phyloP scores from a whole-genome alignment of 2,113 vertebrate genomes.

The Hyaena hyaena region DNA sequence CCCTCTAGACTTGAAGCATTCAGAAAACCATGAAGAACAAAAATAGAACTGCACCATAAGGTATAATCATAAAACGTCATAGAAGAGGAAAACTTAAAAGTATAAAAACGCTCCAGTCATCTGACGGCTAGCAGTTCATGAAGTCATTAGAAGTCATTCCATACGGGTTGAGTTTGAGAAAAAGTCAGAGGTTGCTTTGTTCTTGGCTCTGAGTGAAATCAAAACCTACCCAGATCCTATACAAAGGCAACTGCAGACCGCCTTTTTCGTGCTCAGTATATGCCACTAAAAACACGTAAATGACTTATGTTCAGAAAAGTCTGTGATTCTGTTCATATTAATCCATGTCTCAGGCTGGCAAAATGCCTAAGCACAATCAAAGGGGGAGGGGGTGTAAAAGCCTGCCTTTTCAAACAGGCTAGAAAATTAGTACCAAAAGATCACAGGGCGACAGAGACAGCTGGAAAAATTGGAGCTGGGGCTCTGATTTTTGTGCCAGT shows the following conservation, averaged over 20 bases:
- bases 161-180: slow-evolving; percentile 76
- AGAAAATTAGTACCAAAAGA: slow-evolving; percentile 86
- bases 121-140: slow-evolving; percentile 76
- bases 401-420: slow-evolving; percentile 80
- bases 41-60: slow-evolving; percentile 79
- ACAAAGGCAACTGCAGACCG: slow-evolving; percentile 56
- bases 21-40: slow-evolving; percentile 76
- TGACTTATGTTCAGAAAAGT: slow-evolving; percentile 63
- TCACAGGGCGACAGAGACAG: slow-evolving; percentile 87
- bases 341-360: slow-evolving; percentile 67
- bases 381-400: slow-evolving; percentile 68
- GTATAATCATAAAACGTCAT: slow-evolving; percentile 79
- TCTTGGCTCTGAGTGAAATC: slow-evolving; percentile 82
- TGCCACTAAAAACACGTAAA: slow-evolving; percentile 69
- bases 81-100: slow-evolving; percentile 69
- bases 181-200: slow-evolving; percentile 80
- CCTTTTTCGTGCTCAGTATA: slow-evolving; percentile 41
- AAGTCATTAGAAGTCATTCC: slow-evolving; percentile 80
- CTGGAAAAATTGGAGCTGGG: slow-evolving; percentile 87
- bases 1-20: slow-evolving; percentile 69
- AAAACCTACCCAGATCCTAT: slow-evolving; percentile 70
- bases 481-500: slow-evolving; percentile 84
- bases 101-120: slow-evolving; percentile 54
- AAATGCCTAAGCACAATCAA: slow-evolving; percentile 73
- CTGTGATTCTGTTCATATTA: slow-evolving; percentile 71